Evolutionary conservation across 1,140 invertebrate genomes (phyloP).

Genomic region (Zaprionus davidi): DNA sequence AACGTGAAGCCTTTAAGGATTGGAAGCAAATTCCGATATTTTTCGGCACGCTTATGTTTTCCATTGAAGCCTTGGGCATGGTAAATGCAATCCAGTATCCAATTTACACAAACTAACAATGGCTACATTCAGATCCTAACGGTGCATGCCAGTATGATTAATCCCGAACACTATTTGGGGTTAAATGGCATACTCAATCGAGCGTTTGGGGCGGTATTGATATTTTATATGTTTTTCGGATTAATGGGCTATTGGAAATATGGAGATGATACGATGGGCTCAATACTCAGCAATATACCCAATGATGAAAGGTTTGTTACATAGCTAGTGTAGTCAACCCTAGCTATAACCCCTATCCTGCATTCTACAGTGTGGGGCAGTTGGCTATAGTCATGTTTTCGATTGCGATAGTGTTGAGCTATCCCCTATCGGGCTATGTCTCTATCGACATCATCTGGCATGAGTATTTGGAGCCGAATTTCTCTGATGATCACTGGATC

Average conservation of each 20-base stretch:
- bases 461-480: constrained; percentile 29
- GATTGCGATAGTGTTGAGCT: constrained; percentile 48
- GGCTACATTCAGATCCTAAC: constrained; percentile 34
- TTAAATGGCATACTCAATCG: constrained; percentile 54
- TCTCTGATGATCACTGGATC: background rate
- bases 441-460: constrained; percentile 58
- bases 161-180: constrained; percentile 48
- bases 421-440: constrained; percentile 50
- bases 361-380: constrained; percentile 30
- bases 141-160: constrained; percentile 41
- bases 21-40: constrained; percentile 25
- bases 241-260: constrained; percentile 58
- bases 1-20: constrained; percentile 35
- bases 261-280: constrained; percentile 42
- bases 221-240: constrained; percentile 45
- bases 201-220: constrained; percentile 35
- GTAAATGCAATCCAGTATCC: constrained; percentile 22
- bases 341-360: background rate
- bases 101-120: background rate
- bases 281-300: constrained; percentile 50
- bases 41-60: constrained; percentile 60
- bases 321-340: no score
- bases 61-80: constrained; percentile 58
- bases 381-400: constrained; percentile 29
- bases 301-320: constrained; percentile 40